Evolutionary conservation across 2,113 vertebrate genomes (phyloP).

Genomic region (Suricata suricatta): DNA sequence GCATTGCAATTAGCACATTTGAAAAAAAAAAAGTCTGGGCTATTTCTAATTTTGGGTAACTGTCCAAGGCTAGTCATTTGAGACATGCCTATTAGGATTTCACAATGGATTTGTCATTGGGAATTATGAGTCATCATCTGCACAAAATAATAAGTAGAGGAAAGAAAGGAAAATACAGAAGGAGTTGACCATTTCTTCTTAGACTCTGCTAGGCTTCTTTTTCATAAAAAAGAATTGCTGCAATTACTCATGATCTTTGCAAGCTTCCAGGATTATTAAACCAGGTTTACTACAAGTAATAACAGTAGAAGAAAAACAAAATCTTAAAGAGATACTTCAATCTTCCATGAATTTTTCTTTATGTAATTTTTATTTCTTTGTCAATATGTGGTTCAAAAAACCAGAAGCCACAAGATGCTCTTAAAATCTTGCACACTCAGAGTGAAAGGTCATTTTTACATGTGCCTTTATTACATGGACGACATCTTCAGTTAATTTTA

Average conservation of each 20-base stretch:
- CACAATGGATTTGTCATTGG: background rate
- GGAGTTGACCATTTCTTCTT: constrained; percentile 15
- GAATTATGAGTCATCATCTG: constrained; percentile 35
- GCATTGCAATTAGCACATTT: constrained; percentile 26
- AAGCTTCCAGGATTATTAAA: background rate
- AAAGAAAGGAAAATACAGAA: background rate
- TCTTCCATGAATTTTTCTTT: background rate
- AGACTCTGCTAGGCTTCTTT: background rate
- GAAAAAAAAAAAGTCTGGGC: constrained; percentile 36
- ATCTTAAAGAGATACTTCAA: background rate
- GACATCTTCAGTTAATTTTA: constrained; percentile 35
- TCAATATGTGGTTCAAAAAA: background rate
- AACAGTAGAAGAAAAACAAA: background rate
- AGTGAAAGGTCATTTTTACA: background rate
- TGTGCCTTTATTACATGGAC: background rate
- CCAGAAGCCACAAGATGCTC: background rate
- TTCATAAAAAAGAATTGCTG: background rate
- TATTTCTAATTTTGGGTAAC: constrained; percentile 42
- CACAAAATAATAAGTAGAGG: background rate
- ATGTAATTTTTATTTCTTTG: background rate
- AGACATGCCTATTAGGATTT: background rate
- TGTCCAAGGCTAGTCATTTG: constrained; percentile 52
- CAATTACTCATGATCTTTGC: background rate
- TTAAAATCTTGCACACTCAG: background rate
- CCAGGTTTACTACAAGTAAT: background rate